Evolutionary conservation across 92 coral and sea anemone species (phyloP), one percentile per base, ranked within the genome.

Genomic region (Parazoanthus swiftii): DNA sequence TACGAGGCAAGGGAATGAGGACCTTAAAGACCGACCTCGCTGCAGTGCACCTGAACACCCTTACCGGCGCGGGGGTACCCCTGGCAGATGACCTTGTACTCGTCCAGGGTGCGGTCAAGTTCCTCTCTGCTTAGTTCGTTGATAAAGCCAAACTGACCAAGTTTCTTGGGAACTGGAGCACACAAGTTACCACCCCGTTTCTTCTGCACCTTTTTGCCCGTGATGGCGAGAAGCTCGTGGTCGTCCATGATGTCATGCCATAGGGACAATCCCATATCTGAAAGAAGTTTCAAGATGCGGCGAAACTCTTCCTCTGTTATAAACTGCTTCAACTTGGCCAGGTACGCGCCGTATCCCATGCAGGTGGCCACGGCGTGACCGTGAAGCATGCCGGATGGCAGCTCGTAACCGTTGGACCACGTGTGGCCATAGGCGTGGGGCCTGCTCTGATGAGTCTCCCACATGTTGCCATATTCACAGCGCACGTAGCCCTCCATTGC

Each of bases 331-430:
- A 89, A 89, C 80, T 88, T 80, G 29, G 95, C 91, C 20, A 93
- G 88, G 54, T 93, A 93, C 21, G 95, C 95, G 1, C 95, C 95
- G 73, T 90, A 88, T 0, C 95, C 95, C 95, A 93, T 93, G 6
- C 95, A 91, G 11, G 95, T 93, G 16, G 95, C 89, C 1, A 93
- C 95, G 56, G 95, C 95, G 46, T 93, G 95, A 16, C 95, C 95
- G 74, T 93, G 95, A 36, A 93, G 93, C 95, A 93, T 90, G 21
- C 95, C 95, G 20, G 95, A 63, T 11, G 95, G 90, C 14, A 93
- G 83, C 66, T 93, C 95, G 84, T 93, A 93, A 18, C 95, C 93
- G 78, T 89, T 80, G 51, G 91, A 90, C 93, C 93, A 93, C 5
- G 93, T 93, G 81, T 93, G 93, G 8, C 93, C 95, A 63, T 90